These are phyloP conservation scores for Hippoglossus stenolepis DNA, from an alignment of 2,113 vertebrate species.

Conservation along the genomic window DNA sequence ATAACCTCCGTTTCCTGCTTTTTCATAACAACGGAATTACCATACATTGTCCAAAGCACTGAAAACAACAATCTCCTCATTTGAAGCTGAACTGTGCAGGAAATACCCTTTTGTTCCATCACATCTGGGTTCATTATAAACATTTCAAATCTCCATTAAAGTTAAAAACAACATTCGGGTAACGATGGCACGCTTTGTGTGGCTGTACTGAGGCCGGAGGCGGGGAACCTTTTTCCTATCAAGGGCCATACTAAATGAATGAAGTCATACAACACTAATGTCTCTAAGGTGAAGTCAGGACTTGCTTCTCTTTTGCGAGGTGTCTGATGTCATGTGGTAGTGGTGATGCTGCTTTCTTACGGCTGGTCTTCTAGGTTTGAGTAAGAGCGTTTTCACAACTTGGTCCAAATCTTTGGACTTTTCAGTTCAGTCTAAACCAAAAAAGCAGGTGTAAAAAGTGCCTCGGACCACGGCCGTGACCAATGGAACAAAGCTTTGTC, in stretches of 20 bases:
- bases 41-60: neutral
- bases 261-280: too few species aligned
- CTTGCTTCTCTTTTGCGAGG: too few species aligned
- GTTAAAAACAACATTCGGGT: neutral
- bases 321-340: too few species aligned
- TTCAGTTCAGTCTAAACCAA: too few species aligned
- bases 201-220: neutral
- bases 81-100: neutral
- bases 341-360: too few species aligned
- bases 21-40: neutral
- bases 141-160: neutral
- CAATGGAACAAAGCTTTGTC: too few species aligned
- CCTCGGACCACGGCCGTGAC: too few species aligned
- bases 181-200: too few species aligned
- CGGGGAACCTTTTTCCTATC: neutral
- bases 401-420: neutral
- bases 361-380: too few species aligned
- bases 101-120: neutral
- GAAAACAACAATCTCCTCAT: neutral
- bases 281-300: too few species aligned
- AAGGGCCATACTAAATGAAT: neutral
- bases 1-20: neutral
- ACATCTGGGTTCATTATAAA: neutral
- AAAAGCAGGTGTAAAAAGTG: too few species aligned
- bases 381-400: too few species aligned